phyloP scores from a whole-genome alignment of 2,113 vertebrate species.

The Salvator merianae region DNA sequence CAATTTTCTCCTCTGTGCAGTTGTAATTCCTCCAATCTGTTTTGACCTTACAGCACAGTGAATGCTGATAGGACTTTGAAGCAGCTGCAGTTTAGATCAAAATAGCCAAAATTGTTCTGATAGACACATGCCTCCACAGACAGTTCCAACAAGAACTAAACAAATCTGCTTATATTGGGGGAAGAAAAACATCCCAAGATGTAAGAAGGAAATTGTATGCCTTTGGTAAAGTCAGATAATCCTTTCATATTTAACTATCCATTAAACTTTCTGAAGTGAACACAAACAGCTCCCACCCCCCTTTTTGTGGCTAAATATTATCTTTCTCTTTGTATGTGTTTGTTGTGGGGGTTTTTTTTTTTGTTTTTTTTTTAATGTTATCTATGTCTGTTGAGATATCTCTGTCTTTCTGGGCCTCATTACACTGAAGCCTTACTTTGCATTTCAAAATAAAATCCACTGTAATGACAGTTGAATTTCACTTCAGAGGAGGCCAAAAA shows the following conservation, averaged over 20 bases:
- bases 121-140: slow-evolving; percentile 19
- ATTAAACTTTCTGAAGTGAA: slow-evolving; percentile 35
- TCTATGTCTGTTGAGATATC: neutral
- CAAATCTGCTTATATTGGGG: slow-evolving; percentile 27
- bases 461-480: too few relatives aligned
- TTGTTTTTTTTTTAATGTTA: too few relatives aligned
- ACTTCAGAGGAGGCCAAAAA: too few relatives aligned
- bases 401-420: neutral
- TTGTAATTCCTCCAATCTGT: neutral
- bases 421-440: too few relatives aligned
- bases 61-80: slow-evolving; percentile 31
- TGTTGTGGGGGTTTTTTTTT: neutral
- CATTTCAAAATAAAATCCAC: too few relatives aligned
- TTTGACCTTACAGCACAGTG: slow-evolving; percentile 27
- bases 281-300: neutral
- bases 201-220: neutral
- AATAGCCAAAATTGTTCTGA: slow-evolving; percentile 51
- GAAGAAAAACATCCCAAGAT: neutral
- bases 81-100: slow-evolving; percentile 56
- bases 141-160: slow-evolving; percentile 26
- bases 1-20: neutral
- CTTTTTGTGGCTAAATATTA: neutral
- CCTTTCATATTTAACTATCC: slow-evolving; percentile 31
- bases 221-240: slow-evolving; percentile 34
- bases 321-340: neutral